These are phyloP conservation scores for Xenopus petersii DNA, from an alignment of 2,797 vertebrate genomes.

Conservation along the genomic window DNA sequence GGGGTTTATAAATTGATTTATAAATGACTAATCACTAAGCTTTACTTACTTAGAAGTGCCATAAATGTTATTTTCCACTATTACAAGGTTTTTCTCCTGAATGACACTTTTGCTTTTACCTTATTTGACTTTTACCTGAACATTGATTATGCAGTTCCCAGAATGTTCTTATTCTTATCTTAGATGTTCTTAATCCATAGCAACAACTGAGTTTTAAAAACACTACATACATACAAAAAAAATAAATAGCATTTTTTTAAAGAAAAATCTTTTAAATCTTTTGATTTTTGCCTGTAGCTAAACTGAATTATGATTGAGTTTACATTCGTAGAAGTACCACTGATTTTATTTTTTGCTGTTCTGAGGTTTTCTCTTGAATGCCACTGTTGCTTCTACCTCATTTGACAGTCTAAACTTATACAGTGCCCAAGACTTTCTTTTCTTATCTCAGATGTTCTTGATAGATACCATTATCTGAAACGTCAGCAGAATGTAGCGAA, in stretches of 20 bases:
- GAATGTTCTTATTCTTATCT: not conserved
- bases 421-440: not conserved
- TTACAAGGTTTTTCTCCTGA: not conserved
- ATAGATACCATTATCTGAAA: not conserved
- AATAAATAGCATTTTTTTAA: too few species aligned
- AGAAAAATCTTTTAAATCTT: too few species aligned
- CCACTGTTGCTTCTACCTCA: not conserved
- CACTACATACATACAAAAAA: too few species aligned
- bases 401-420: too few species aligned
- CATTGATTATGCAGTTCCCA: not conserved
- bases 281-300: too few species aligned
- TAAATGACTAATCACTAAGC: too few species aligned
- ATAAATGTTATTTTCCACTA: too few species aligned
- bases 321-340: not conserved
- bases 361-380: not conserved
- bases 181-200: too few species aligned
- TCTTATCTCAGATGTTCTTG: not conserved
- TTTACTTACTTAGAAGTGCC: too few species aligned
- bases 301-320: too few species aligned
- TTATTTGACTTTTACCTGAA: not conserved
- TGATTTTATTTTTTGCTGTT: not conserved
- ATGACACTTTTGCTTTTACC: not conserved
- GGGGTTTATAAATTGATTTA: too few species aligned
- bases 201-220: too few species aligned
- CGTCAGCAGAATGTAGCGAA: not conserved